A percentile compares a stretch with the other conserved stretches of the same genome.
phyloP scores from a whole-genome alignment of 2,113 vertebrate species.

The Delphinus delphis region DNA sequence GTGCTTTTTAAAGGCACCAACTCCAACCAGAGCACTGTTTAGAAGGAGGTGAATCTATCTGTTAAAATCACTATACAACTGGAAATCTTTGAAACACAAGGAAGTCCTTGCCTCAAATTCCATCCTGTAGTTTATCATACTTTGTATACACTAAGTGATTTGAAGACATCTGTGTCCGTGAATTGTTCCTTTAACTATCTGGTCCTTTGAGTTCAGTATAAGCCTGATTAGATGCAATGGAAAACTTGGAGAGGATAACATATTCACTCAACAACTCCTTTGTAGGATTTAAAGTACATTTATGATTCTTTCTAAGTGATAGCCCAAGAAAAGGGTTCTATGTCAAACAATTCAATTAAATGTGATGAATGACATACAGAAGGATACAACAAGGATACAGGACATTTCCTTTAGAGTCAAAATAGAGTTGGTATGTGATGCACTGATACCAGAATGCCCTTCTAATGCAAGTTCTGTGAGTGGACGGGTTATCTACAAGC shows the following conservation, averaged over 20 bases:
- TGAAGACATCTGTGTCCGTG: background rate
- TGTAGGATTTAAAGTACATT: background rate
- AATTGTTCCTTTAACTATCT: background rate
- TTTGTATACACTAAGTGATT: background rate
- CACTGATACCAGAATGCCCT: background rate
- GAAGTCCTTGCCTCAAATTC: background rate
- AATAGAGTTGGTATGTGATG: background rate
- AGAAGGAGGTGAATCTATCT: background rate
- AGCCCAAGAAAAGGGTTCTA: background rate
- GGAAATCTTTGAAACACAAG: background rate
- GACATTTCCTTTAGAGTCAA: background rate
- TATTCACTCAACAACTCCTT: background rate
- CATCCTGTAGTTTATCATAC: background rate
- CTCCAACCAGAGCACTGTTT: background rate
- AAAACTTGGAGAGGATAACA: background rate
- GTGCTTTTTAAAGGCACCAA: background rate
- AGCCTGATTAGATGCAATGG: background rate
- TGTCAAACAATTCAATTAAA: background rate
- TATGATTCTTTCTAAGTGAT: background rate
- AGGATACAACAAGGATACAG: background rate
- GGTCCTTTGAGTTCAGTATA: background rate
- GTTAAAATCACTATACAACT: background rate
- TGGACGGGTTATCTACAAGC: background rate
- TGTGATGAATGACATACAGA: background rate
- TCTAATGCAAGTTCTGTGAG: background rate